Base-by-base conservation (phyloP, 1,140 invertebrate species). In the Acromyrmex charruanus region DNA sequence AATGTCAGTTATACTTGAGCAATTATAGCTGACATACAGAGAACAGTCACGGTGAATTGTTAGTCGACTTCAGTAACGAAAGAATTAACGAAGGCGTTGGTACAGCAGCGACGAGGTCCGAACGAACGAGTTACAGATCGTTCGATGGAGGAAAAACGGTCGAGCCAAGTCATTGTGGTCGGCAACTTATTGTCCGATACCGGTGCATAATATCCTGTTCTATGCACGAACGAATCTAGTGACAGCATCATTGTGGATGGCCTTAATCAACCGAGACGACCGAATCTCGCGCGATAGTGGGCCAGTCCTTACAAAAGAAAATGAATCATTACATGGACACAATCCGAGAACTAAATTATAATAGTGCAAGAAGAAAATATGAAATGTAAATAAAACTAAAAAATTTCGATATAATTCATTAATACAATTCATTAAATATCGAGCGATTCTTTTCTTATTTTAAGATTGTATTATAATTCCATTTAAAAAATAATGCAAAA, bases 191-290 rank as follows among this genome's bases (percentile, higher is more conserved):
- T 94, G 94, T 92, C 90, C 90, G 87, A 91, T 91, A 93, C 93
- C 91, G 88, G 85, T 90, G 91, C 90, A 93, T 93, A 94, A 94
- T 94, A 94, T 94, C 93, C 92, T 91, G 93, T 92, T 94, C 91
- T 93, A 94, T 94, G 94, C 94, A 94, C 93, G 94, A 94, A 92
- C 93, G 93, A 94, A 81, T 87, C 89, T 91, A 92, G 91, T 91
- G 93, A 94, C 93, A 93, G 91, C 91, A 87, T 91, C 89, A 91
- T 87, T 91, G 81, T 87, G 49, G 88, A 84, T 86, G 58, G 80
- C 92, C 84, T 90, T 90, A 90, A 90, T 90, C 88, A 90, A 90
- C 77, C 80, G 69, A 84, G 55, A 84, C 80, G 69, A 35, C 61
- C 55, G 55, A 44, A 63, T 53, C 69, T 72, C 74, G 79, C 55